Conservation (phyloP, 2,797 vertebrate species). For the Gymnoscopelus braueri region DNA sequence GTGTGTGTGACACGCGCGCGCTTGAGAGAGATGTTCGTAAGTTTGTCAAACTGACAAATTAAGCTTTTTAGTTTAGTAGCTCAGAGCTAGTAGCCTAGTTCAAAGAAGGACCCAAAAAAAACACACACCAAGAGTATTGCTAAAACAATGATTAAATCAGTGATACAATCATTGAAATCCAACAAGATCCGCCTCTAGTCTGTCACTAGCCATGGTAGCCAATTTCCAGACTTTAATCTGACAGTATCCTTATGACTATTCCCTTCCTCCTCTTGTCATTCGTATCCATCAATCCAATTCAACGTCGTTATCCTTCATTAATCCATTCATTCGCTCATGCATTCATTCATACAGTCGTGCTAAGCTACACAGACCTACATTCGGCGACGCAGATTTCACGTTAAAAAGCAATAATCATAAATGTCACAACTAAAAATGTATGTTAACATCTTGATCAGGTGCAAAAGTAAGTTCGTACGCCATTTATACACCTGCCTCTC, state of each 20-base stretch:
- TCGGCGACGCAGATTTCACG: conserved; percentile 21
- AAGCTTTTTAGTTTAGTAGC: conserved; percentile 34
- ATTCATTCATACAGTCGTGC: conserved; percentile 62
- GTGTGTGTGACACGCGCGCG: not conserved
- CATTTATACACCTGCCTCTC: conserved; percentile 37
- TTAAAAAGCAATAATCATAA: not conserved
- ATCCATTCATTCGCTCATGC: not conserved
- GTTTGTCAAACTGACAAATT: conserved; percentile 39
- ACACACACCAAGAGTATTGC: not conserved
- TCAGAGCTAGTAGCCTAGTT: conserved; percentile 28
- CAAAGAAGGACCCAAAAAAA: conserved; percentile 3
- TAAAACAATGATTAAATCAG: conserved; percentile 11
- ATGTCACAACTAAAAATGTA: too few relatives aligned
- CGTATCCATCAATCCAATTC: too few relatives aligned
- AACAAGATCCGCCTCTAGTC: conserved; percentile 18
- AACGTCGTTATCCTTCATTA: not conserved
- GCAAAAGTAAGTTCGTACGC: not conserved
- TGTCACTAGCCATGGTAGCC: conserved; percentile 1
- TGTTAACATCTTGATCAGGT: not conserved
- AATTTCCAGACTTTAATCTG: conserved; percentile 35
- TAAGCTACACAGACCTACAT: conserved; percentile 42
- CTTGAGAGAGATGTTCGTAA: too few relatives aligned
- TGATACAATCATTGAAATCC: conserved; percentile 23
- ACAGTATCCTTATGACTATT: conserved; percentile 8
- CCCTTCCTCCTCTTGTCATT: too few relatives aligned